Conservation (phyloP, 2,888 invertebrate genomes). For the Agrotis exclamationis region DNA sequence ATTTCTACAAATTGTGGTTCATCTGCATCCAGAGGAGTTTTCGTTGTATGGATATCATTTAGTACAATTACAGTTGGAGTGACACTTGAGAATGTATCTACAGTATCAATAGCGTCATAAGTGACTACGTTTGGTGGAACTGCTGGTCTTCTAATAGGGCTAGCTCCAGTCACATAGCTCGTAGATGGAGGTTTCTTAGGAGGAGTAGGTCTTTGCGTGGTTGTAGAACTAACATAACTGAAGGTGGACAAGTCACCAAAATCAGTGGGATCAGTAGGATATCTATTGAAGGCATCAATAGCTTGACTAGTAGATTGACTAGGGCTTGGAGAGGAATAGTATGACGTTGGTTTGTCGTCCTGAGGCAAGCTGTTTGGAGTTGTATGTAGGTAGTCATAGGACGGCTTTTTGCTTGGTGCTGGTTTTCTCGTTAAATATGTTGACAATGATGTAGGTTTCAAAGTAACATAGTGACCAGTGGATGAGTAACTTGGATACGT, state of each 20-base stretch:
- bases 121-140: slow-evolving; percentile 76
- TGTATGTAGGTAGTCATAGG: slow-evolving; percentile 75
- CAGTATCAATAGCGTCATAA: slow-evolving; percentile 74
- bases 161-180: slow-evolving; percentile 86
- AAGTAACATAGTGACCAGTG: slow-evolving; percentile 85
- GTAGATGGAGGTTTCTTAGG: slow-evolving; percentile 82
- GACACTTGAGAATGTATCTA: slow-evolving; percentile 86
- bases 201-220: slow-evolving; percentile 76
- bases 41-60: slow-evolving; percentile 78
- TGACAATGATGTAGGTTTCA: slow-evolving; percentile 79
- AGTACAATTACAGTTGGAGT: slow-evolving; percentile 88
- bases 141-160: slow-evolving; percentile 88
- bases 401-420: slow-evolving; percentile 73
- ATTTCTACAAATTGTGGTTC: slow-evolving; percentile 87
- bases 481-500: slow-evolving; percentile 80
- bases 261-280: slow-evolving; percentile 84
- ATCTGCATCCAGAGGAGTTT: slow-evolving; percentile 76
- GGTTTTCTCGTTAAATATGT: slow-evolving; percentile 70
- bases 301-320: slow-evolving; percentile 87
- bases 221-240: slow-evolving; percentile 82
- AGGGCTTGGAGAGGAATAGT: slow-evolving; percentile 82
- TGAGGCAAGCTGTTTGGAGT: slow-evolving; percentile 80
- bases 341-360: slow-evolving; percentile 74
- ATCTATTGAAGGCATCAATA: slow-evolving; percentile 86
- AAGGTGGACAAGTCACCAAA: slow-evolving; percentile 86